These are phyloP conservation scores for Thamnophis sirtalis DNA, from an alignment of 2,113 vertebrate species.

Conservation along the genomic window DNA sequence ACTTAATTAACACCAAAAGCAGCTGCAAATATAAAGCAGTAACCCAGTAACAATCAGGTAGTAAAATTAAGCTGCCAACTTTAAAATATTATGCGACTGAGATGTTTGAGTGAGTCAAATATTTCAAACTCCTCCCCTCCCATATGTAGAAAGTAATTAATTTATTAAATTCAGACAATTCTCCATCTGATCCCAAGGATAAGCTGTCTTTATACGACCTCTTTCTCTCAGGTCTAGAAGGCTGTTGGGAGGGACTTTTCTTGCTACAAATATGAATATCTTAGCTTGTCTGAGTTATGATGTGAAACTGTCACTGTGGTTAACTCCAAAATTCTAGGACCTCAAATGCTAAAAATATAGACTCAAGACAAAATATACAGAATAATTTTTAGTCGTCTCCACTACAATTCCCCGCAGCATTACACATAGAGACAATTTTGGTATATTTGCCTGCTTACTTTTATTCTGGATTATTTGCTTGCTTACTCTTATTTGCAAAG, in stretches of 20 bases:
- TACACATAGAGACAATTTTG: background rate
- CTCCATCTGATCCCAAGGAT: background rate
- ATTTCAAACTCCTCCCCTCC: background rate
- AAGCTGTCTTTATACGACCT: background rate
- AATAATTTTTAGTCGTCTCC: background rate
- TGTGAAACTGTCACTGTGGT: slow-evolving; percentile 36
- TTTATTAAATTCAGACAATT: background rate
- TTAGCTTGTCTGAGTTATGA: background rate
- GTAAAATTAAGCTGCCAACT: slow-evolving; percentile 1
- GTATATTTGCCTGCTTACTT: background rate
- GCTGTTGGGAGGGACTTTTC: background rate
- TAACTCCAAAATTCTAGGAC: slow-evolving; percentile 21
- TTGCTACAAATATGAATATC: background rate
- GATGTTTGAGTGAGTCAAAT: background rate
- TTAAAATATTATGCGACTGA: background rate
- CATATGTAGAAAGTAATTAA: slow-evolving; percentile 2
- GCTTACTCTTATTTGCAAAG: background rate
- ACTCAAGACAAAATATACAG: background rate
- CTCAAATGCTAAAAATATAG: slow-evolving; percentile 7
- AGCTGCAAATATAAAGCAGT: background rate
- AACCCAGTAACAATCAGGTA: background rate
- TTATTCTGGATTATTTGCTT: background rate
- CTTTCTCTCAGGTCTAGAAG: background rate
- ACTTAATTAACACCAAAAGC: background rate
- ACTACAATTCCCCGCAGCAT: background rate